Conservation (phyloP, 2,888 invertebrate species). For the Volucella inanis region DNA sequence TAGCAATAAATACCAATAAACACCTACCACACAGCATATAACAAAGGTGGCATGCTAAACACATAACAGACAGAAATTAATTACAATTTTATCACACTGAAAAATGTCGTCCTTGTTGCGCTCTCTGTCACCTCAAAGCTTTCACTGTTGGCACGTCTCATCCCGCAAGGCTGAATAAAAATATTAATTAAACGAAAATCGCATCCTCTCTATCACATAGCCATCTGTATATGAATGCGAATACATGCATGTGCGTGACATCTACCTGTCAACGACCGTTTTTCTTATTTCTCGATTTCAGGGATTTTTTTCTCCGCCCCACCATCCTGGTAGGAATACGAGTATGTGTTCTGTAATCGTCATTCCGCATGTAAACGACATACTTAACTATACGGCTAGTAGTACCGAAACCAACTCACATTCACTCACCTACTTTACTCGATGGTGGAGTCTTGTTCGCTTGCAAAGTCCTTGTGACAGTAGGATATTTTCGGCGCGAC, state of each 20-base stretch:
- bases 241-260: slow-evolving; percentile 34
- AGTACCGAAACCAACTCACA: neutral
- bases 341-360: slow-evolving; percentile 20
- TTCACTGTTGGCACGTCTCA: no score
- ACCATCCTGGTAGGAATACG: neutral
- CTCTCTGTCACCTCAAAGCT: neutral
- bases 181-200: slow-evolving; percentile 64
- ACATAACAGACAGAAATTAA: slow-evolving; percentile 58
- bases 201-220: neutral
- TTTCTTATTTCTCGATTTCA: slow-evolving; percentile 26
- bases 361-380: slow-evolving; percentile 67
- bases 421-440: slow-evolving; percentile 14
- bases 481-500: slow-evolving; percentile 34
- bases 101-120: neutral
- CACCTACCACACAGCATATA: slow-evolving; percentile 22
- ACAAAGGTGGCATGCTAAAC: slow-evolving; percentile 50
- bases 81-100: slow-evolving; percentile 55
- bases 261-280: slow-evolving; percentile 63
- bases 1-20: slow-evolving; percentile 42
- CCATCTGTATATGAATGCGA: neutral
- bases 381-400: slow-evolving; percentile 42
- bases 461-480: neutral
- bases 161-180: slow-evolving; percentile 18
- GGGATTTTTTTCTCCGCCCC: slow-evolving; percentile 9
- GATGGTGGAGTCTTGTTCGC: neutral